A percentile compares a stretch with the other conserved stretches of the same genome.
These are phyloP conservation scores for Trichopoda pennipes DNA, from an alignment of 2,888 invertebrate genomes.

Conservation along the genomic window DNA sequence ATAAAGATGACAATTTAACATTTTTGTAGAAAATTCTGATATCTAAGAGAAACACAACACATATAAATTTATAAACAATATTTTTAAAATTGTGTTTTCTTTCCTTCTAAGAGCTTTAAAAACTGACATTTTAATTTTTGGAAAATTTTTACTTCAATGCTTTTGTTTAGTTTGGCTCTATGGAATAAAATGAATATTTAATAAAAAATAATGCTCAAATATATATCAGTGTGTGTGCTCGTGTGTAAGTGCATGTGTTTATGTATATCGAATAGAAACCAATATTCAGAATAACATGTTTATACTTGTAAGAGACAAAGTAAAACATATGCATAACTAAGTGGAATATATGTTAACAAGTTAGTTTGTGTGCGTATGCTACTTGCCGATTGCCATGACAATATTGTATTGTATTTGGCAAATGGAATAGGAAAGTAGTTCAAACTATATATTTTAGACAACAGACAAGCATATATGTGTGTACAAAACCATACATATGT, in stretches of 20 bases:
- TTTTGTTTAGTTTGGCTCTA: conserved; percentile 41
- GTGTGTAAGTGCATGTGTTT: not conserved
- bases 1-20: too few species aligned
- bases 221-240: not conserved
- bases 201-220: conserved; percentile 29
- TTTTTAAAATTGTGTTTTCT: too few species aligned
- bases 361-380: not conserved
- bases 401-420: conserved; percentile 42
- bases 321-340: conserved; percentile 8
- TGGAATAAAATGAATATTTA: conserved; percentile 63
- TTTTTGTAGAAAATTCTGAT: too few species aligned
- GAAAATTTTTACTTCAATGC: not conserved
- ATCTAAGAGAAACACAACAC: too few species aligned
- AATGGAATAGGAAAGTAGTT: conserved; percentile 46
- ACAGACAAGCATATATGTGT: not conserved
- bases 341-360: not conserved
- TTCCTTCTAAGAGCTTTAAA: too few species aligned
- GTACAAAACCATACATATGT: too few species aligned
- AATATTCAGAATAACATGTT: conserved; percentile 5
- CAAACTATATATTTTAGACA: conserved; percentile 27
- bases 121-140: conserved; percentile 29
- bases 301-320: not conserved
- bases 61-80: too few species aligned
- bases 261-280: conserved; percentile 10
- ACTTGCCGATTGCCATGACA: conserved; percentile 59